Base-by-base conservation (phyloP, 2,888 invertebrate genomes). In the Thecocarcelia acutangulata region DNA sequence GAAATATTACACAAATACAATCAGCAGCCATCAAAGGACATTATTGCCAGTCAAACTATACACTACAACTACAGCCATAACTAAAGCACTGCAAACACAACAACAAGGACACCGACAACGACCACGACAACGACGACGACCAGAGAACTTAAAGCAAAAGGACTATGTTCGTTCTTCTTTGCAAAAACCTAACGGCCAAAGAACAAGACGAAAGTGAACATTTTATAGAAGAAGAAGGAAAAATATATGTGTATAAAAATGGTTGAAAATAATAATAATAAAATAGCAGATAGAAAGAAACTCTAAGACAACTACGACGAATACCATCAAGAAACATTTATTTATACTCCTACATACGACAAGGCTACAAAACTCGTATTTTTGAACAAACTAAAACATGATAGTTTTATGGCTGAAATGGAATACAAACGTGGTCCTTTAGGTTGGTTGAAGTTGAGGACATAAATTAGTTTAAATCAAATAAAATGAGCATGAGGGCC, bases 391-490 rank as follows among this genome's bases (percentile, higher is more conserved):
- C 69, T 77, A 58, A 64, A 82, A 82, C 81, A 82, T 82, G 82
- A 82, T 82, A 82, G 82, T 82, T 82, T 82, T 82, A 82, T 78
- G 59, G 78, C 74, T 66, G 42, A 66, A 78, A 82, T 61, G 63
- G 58, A 66, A 64, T 64, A 72, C 54, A 66, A 56, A 40, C 56
- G 46, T 74, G 44, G 54, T 63, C 24, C 24, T 74, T 33, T 54
- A 56, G 46, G 56, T 76, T 68, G 72, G 80, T 73, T 78, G 24
- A 73, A 74, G 81, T 74, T 74, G 48, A 82, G 74, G 78, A 80
- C 82, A 85, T 85, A 85, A 85, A 85, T 85, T 85, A 84, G 83
- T 79, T 85, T 85, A 86, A 85, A 85, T 85, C 84, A 85, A 84
- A 84, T 84, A 83, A 85, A 85, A 85, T 85, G 84, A 84, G 84